Base-by-base conservation (phyloP, 92 coral and sea anemone species). In the Montipora capitata region DNA sequence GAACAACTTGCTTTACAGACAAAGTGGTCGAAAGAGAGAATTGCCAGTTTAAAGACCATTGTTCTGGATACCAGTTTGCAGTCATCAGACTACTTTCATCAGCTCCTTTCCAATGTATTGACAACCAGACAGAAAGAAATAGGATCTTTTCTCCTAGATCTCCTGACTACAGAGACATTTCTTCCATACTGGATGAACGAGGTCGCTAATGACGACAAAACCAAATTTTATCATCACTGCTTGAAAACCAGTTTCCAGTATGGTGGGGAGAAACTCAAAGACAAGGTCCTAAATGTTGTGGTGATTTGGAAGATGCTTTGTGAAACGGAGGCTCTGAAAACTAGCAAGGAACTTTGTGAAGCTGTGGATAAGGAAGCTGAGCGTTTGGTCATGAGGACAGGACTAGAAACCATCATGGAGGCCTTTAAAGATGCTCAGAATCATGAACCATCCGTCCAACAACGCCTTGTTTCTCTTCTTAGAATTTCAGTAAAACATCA, bases 1-100 rank as follows among this genome's bases (percentile, higher is more conserved):
- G 17, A 13, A 0, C 91, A 83, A 66, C 13, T 94, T 14, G 41
- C 65, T 74, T 48, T 43, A n/a, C 72, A 62, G 40, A 57, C 61
- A 7, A 16, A 8, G 0, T 87, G 79, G 79, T 63, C 57, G 13
- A 14, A 44, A 17, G 79, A 77, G 17, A 76, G 43, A 61, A 49
- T 87, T 73, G 84, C 54, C 4, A 82, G 48, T 2, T 69, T 91
- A 56, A 54, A 35, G 82, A 68, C 43, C 57, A 62, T 78, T 62
- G 68, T 74, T 56, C 79, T 80, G 3, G 93, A 94, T 78, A 77
- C 58, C 49, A 85, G 73, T 9, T 87, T 94, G 43, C 88, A 94
- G 3, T 77, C 81, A 27, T 77, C 81, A 20, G 67, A 77, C 1
- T 2, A n/a, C 13, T 77, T 62, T 57, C 13, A 17, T 41, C 40